These are phyloP conservation scores for Thymelicus acteon DNA, from an alignment of 2,888 invertebrate genomes.

Conservation along the genomic window DNA sequence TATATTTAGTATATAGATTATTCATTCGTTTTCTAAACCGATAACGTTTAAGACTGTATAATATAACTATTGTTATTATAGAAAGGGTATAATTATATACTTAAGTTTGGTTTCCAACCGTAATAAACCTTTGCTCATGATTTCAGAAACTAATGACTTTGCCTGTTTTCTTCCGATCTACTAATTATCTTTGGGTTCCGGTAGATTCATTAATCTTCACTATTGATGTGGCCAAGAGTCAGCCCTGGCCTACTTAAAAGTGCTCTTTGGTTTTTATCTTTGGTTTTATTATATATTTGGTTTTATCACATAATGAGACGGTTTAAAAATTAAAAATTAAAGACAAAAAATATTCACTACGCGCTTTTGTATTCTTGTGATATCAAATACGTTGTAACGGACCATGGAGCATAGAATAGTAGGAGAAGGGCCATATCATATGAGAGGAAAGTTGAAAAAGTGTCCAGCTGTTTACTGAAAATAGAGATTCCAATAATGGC, in stretches of 20 bases:
- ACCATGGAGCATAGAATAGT: no score
- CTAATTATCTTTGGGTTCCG: conserved; percentile 23
- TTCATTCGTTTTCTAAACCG: no score
- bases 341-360: not conserved
- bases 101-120: not conserved
- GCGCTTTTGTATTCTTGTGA: not conserved
- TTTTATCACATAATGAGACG: not conserved
- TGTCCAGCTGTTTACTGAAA: no score
- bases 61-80: no score
- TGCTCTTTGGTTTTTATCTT: conserved; percentile 1
- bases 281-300: no score
- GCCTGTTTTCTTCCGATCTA: conserved; percentile 23
- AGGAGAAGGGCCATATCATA: no score
- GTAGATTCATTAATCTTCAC: conserved; percentile 24
- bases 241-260: conserved; percentile 20
- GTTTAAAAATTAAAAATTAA: not conserved
- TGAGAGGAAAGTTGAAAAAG: no score
- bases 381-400: not conserved
- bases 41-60: no score
- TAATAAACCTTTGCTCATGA: conserved; percentile 15
- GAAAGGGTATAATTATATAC: no score
- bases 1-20: no score
- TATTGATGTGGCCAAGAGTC: conserved; percentile 21
- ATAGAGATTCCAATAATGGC: no score
- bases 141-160: conserved; percentile 29